Base-by-base conservation (phyloP, 2,113 vertebrate genomes). In the Etheostoma spectabile region DNA sequence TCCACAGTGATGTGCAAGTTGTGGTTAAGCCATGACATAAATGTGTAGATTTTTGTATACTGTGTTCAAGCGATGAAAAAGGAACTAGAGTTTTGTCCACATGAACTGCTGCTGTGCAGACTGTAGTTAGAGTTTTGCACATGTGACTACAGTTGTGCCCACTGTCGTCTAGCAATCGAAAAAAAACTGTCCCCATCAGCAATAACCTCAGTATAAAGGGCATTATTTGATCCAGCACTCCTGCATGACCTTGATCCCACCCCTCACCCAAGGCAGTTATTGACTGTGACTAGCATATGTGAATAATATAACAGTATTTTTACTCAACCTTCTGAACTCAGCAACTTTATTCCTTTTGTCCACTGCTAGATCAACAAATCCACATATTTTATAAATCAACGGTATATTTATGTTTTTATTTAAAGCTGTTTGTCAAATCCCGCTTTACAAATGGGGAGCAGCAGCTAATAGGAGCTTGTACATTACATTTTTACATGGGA, bases 201-300 rank as follows among this genome's bases (percentile, higher is more conserved):
- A 27, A 80, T 67, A 21, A 55, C 64, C 22, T 79, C 61, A 60
- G 59, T n/a, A 46, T 19, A 21, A 30, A 82, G 56, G 51, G 11
- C 45, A 69, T 48, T 30, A 2, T 73, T 77, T 76, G 83, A 87
- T 75, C 27, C n/a, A 85, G 55, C 51, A 45, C 71, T 73, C 70
- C 69, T 75, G 27, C 27, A 30, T 30, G 35, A 77, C 65, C 65
- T 46, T 86, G 57, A 88, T 79, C 57, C 74, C 30, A 59, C 69
- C 60, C 56, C 65, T 77, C 33, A 71, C 85, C 80, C 15, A 72
- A 52, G 70, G 82, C 73, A 75, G 73, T 53, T 89, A 86, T 86
- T 56, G 90, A 91, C 79, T 3, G 0, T 81, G 30, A 75, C 30
- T 76, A 73, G n/a, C 4, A 30, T 30, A 30, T 30, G 30, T 3